These are phyloP conservation scores for Synanthedon myopaeformis DNA, from an alignment of 2,888 invertebrate species.

Conservation along the genomic window DNA sequence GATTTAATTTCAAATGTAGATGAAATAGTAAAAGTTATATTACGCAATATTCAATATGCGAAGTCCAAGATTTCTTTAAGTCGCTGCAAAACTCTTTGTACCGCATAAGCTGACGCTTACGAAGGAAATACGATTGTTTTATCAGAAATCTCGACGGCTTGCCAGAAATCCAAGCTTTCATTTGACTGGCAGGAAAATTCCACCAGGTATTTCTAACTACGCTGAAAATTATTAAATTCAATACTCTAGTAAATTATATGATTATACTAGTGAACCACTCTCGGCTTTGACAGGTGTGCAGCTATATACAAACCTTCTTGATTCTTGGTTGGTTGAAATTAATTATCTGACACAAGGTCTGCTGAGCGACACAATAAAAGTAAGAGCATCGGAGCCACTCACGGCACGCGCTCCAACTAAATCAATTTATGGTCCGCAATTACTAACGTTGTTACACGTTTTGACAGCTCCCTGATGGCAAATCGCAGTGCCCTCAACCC, in stretches of 20 bases:
- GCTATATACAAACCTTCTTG: neutral
- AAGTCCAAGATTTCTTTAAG: neutral
- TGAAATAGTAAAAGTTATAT: neutral
- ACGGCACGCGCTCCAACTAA: constrained; percentile 17
- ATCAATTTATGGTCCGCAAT: constrained; percentile 34
- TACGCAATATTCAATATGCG: neutral
- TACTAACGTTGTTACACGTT: constrained; percentile 31
- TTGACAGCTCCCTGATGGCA: constrained; percentile 28
- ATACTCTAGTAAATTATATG: too few relatives aligned
- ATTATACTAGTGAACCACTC: too few relatives aligned
- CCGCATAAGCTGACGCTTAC: neutral
- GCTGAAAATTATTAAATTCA: neutral
- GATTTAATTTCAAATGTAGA: neutral
- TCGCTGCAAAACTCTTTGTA: neutral
- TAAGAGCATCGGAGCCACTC: constrained; percentile 21
- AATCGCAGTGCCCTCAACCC: constrained; percentile 11
- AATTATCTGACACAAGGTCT: neutral
- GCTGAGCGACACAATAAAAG: neutral
- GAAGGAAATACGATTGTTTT: neutral
- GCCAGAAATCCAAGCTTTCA: neutral
- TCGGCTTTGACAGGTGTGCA: too few relatives aligned
- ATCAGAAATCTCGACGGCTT: neutral
- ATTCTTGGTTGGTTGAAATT: neutral
- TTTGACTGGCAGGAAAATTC: neutral
- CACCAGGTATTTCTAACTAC: neutral